A percentile compares a stretch with the other conserved stretches of the same genome.
Conservation (phyloP, 2,888 invertebrate genomes). For the Mesorhabditis spiculigera region DNA sequence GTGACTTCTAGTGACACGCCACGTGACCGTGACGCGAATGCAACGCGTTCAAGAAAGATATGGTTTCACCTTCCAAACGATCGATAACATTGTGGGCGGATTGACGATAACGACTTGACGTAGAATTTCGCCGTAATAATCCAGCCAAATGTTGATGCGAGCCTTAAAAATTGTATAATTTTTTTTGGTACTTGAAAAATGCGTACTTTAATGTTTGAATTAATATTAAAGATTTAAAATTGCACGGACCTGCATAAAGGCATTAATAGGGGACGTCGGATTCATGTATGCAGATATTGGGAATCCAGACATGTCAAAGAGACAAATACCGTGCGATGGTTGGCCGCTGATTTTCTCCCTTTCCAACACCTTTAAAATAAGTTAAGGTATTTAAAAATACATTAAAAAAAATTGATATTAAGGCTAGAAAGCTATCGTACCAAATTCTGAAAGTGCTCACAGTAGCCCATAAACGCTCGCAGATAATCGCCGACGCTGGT, state of each 20-base stretch:
- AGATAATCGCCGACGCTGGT: background rate
- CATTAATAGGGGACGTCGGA: background rate
- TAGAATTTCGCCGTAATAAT: background rate
- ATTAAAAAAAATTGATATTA: too few relatives aligned
- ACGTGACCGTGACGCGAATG: too few relatives aligned
- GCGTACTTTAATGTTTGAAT: too few relatives aligned
- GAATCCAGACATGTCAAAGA: background rate
- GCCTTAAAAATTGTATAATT: too few relatives aligned
- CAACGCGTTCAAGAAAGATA: too few relatives aligned
- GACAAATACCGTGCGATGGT: slow-evolving; percentile 2
- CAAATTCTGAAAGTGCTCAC: slow-evolving; percentile 4
- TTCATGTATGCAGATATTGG: background rate
- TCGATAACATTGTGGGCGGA: background rate
- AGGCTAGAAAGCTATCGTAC: too few relatives aligned
- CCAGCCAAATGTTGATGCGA: background rate
- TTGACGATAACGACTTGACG: slow-evolving; percentile 3
- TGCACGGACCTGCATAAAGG: slow-evolving; percentile 1
- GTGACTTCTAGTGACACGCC: too few relatives aligned
- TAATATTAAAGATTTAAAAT: too few relatives aligned
- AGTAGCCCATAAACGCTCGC: background rate
- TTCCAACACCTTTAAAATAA: background rate
- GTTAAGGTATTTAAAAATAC: too few relatives aligned
- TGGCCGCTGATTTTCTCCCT: background rate
- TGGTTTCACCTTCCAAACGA: slow-evolving; percentile 9
- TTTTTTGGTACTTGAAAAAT: too few relatives aligned